phyloP scores from a whole-genome alignment of 2,113 vertebrate genomes.

The Sisor rabdophorus region DNA sequence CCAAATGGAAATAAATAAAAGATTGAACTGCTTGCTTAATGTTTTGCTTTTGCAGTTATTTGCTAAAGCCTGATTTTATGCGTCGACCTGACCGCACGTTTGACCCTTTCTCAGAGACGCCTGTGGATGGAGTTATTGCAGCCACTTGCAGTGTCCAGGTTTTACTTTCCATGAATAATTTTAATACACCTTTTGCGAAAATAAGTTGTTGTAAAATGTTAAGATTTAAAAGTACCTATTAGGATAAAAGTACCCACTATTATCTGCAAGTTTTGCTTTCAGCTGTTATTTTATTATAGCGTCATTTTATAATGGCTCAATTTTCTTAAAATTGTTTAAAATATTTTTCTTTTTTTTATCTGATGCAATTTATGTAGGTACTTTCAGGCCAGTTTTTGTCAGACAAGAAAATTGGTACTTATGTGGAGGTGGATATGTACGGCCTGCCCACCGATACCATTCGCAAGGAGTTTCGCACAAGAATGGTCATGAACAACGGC shows the following conservation, averaged over 20 bases:
- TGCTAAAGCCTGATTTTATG: constrained; percentile 89
- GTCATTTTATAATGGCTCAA: not conserved
- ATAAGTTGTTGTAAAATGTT: too few species aligned
- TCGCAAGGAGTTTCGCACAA: constrained; percentile 84
- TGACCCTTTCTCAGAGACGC: constrained; percentile 86
- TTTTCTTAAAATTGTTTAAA: constrained; percentile 3
- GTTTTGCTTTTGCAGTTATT: constrained; percentile 64
- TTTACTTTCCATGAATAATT: constrained; percentile 10
- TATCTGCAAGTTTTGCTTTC: constrained; percentile 4
- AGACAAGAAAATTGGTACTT: constrained; percentile 85
- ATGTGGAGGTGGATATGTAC: constrained; percentile 88
- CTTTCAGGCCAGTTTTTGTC: constrained; percentile 86
- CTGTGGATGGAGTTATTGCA: constrained; percentile 85
- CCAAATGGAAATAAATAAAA: constrained; percentile 6
- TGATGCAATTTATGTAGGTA: constrained; percentile 64
- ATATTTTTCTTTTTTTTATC: not conserved
- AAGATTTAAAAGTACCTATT: too few species aligned
- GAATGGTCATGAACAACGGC: constrained; percentile 89
- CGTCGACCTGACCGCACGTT: constrained; percentile 79
- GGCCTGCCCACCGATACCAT: constrained; percentile 85
- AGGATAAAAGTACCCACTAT: not conserved
- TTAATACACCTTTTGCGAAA: too few species aligned
- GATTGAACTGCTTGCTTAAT: not conserved
- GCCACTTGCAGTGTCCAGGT: constrained; percentile 86
- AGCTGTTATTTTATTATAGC: constrained; percentile 1